Percentiles rank a stretch among this genome's conserved stretches.
Conservation (phyloP, 2,797 vertebrate species). For the Mastacembelus armatus region DNA sequence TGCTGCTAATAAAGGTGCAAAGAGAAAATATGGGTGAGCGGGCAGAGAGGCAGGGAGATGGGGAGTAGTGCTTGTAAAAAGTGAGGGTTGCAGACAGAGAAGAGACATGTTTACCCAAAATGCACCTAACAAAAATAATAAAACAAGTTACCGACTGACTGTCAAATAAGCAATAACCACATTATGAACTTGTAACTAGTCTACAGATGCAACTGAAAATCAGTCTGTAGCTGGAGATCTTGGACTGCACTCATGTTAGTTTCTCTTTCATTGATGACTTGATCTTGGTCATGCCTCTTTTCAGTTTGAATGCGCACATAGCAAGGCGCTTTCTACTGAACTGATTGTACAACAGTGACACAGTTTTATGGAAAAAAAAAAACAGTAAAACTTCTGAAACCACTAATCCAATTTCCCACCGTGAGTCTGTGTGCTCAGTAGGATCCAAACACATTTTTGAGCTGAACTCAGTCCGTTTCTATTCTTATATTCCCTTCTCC, state of each 20-base stretch:
- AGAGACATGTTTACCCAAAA: neutral
- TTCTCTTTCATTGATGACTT: neutral
- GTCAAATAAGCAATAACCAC: no score
- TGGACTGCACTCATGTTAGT: neutral
- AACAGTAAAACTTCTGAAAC: no score
- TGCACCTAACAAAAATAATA: neutral
- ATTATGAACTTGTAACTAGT: neutral
- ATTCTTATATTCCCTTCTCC: no score
- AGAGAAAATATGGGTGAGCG: neutral
- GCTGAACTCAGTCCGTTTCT: no score
- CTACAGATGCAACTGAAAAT: neutral
- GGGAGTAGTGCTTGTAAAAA: neutral
- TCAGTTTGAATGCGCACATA: neutral
- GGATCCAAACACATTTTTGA: no score
- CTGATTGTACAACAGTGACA: no score
- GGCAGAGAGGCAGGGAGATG: neutral
- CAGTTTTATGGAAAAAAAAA: no score
- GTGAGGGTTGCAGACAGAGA: neutral
- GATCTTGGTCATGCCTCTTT: neutral
- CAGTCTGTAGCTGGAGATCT: neutral
- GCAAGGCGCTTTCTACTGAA: no score
- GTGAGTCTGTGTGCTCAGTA: no score
- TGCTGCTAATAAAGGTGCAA: conserved; percentile 11
- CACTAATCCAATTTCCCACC: no score
- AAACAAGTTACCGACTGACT: neutral